Conservation (phyloP, 2,888 invertebrate species). For the Anoncus sp. region DNA sequence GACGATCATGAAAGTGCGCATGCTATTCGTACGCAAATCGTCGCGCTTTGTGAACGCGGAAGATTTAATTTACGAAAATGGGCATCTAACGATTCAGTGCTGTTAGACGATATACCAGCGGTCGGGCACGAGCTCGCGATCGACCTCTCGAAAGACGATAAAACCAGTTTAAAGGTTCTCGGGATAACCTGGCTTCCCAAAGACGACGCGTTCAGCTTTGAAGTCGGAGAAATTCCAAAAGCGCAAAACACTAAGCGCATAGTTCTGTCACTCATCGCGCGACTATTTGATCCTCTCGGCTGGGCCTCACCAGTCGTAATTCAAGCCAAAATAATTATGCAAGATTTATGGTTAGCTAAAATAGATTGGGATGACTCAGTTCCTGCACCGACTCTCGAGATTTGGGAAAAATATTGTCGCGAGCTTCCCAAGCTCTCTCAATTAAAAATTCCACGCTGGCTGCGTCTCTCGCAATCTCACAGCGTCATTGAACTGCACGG, state of each 20-base stretch:
- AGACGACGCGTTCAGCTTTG: constrained; percentile 13
- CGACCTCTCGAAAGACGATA: constrained; percentile 37
- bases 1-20: constrained; percentile 17
- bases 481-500: constrained; percentile 1
- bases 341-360: constrained; percentile 22
- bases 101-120: constrained; percentile 20
- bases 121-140: constrained; percentile 14
- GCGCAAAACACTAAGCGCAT: constrained; percentile 5
- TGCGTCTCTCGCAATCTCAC: neutral
- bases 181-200: constrained; percentile 36
- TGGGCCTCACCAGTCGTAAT: constrained; percentile 12
- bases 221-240: constrained; percentile 3
- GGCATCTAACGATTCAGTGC: constrained; percentile 22
- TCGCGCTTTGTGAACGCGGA: constrained; percentile 25
- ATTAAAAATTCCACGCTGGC: constrained; percentile 21
- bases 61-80: constrained; percentile 46
- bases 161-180: constrained; percentile 24
- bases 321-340: constrained; percentile 2
- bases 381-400: neutral
- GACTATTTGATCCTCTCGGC: constrained; percentile 13
- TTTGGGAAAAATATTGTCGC: neutral
- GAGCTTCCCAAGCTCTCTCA: neutral
- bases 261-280: constrained; percentile 13
- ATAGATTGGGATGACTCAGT: constrained; percentile 14
- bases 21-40: constrained; percentile 25